phyloP scores from a whole-genome alignment of 1,140 invertebrate species.

The Danaus melanippus region DNA sequence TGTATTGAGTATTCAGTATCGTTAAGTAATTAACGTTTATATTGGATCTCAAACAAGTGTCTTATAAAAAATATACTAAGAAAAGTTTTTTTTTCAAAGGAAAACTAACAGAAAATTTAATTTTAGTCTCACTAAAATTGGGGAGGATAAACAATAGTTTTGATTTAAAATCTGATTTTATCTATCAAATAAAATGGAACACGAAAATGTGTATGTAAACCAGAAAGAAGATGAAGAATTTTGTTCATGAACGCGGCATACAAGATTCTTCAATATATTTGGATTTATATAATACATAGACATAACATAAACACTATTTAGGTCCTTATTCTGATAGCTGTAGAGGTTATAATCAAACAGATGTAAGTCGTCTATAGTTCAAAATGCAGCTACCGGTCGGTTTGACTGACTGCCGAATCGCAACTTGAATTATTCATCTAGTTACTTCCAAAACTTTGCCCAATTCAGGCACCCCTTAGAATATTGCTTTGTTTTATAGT shows the following conservation, averaged over 20 bases:
- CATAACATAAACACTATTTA: constrained; percentile 5
- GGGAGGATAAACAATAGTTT: too few species aligned
- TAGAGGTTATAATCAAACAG: constrained; percentile 11
- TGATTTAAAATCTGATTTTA: constrained; percentile 21
- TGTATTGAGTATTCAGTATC: too few species aligned
- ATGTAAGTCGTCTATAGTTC: constrained; percentile 10
- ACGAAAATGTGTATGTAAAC: constrained; percentile 28
- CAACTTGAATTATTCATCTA: constrained; percentile 60
- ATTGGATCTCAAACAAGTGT: too few species aligned
- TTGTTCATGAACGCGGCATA: constrained; percentile 37
- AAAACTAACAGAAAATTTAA: too few species aligned
- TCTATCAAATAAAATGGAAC: constrained; percentile 22
- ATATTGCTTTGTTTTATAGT: constrained; percentile 55
- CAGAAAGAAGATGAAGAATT: constrained; percentile 34
- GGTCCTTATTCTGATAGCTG: constrained; percentile 5
- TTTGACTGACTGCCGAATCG: constrained; percentile 56
- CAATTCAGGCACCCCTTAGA: constrained; percentile 31
- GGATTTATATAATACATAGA: constrained; percentile 41
- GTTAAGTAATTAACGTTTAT: too few species aligned
- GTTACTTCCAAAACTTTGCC: constrained; percentile 41
- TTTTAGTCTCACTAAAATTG: too few species aligned
- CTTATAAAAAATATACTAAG: too few species aligned
- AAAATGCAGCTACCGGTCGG: constrained; percentile 42
- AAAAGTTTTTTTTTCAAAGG: not conserved
- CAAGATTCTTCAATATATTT: constrained; percentile 39